A percentile compares a stretch with the other conserved stretches of the same genome.
phyloP scores from a whole-genome alignment of 2,113 vertebrate genomes.

The Chaetodon trifascialis region DNA sequence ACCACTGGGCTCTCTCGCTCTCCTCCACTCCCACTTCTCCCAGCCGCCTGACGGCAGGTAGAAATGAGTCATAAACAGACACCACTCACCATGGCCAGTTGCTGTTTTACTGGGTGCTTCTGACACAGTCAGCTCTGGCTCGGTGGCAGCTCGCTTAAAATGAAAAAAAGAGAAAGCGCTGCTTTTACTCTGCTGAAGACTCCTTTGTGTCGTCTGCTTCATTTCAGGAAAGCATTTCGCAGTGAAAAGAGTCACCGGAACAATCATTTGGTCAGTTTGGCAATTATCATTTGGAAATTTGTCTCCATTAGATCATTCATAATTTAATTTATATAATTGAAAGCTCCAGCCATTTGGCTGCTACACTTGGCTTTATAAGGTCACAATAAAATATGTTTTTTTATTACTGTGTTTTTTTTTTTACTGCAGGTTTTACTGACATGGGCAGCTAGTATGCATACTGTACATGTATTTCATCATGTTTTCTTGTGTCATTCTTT shows the following conservation, averaged over 20 bases:
- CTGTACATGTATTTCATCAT: background rate
- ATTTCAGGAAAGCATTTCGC: constrained; percentile 32
- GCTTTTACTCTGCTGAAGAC: constrained; percentile 42
- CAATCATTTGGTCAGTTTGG: constrained; percentile 35
- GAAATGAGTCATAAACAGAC: constrained; percentile 82
- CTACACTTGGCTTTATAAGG: constrained; percentile 34
- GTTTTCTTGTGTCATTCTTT: background rate
- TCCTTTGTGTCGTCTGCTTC: constrained; percentile 50
- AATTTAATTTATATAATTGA: constrained; percentile 57
- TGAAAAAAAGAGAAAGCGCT: constrained; percentile 39
- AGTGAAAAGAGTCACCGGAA: constrained; percentile 25
- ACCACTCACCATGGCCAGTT: constrained; percentile 72
- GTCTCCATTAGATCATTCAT: constrained; percentile 61
- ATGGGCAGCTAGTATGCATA: background rate
- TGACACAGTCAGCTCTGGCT: constrained; percentile 70
- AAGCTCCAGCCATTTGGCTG: constrained; percentile 31
- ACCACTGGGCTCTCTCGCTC: constrained; percentile 44
- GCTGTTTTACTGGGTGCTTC: constrained; percentile 79
- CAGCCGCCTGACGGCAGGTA: constrained; percentile 77
- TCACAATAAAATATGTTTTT: constrained; percentile 35
- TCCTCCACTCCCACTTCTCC: constrained; percentile 54
- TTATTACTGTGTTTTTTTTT: constrained; percentile 8
- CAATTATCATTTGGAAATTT: constrained; percentile 32
- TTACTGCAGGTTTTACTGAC: background rate
- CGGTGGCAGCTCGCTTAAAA: constrained; percentile 56